phyloP scores from a whole-genome alignment of 2,797 vertebrate genomes.

The Dromococcyx pavoninus region DNA sequence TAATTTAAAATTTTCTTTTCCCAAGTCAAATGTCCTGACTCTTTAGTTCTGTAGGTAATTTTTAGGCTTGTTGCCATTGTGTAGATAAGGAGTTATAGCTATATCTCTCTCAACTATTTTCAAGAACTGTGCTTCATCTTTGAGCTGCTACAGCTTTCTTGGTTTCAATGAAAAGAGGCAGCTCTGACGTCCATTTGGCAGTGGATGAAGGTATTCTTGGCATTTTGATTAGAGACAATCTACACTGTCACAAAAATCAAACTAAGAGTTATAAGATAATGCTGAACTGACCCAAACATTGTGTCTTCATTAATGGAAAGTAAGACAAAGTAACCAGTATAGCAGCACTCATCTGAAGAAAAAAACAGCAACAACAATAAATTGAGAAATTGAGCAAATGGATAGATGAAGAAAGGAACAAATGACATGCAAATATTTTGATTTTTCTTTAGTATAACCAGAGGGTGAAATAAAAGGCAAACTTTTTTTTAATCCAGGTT shows the following conservation, averaged over 20 bases:
- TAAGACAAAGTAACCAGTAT: neutral
- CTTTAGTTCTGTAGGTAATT: neutral
- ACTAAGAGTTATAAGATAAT: slow-evolving; percentile 61
- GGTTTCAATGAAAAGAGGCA: slow-evolving; percentile 40
- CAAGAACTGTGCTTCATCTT: slow-evolving; percentile 8
- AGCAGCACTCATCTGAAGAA: neutral
- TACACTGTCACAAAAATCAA: slow-evolving; percentile 54
- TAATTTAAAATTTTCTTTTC: neutral
- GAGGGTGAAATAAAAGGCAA: neutral
- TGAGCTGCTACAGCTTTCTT: neutral
- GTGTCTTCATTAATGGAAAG: slow-evolving; percentile 17
- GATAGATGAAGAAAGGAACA: neutral
- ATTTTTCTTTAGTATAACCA: neutral
- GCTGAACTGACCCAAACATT: slow-evolving; percentile 21
- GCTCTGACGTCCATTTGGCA: slow-evolving; percentile 13
- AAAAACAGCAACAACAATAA: neutral
- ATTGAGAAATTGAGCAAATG: neutral
- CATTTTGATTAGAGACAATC: slow-evolving; percentile 47
- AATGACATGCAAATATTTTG: neutral
- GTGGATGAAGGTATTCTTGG: slow-evolving; percentile 10
- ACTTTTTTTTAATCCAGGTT: neutral
- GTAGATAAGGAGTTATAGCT: neutral
- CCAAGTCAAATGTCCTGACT: neutral
- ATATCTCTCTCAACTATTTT: neutral
- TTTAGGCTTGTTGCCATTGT: neutral